These are phyloP conservation scores for Phylloscopus trochilus DNA, from an alignment of 2,113 vertebrate genomes.

Conservation along the genomic window DNA sequence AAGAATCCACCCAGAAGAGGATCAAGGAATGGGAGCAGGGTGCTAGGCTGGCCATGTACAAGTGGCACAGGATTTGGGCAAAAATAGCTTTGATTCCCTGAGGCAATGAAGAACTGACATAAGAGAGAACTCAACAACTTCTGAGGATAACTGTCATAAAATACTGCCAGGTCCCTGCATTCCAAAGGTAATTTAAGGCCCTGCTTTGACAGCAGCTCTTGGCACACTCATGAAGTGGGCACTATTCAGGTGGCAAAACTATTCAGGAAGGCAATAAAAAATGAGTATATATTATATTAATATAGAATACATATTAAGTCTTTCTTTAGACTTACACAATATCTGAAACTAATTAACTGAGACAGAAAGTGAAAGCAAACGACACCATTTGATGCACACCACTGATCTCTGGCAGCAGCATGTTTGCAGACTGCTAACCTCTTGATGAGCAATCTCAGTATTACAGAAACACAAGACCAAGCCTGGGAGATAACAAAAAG, in stretches of 20 bases:
- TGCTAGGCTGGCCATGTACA: not conserved
- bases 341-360: not conserved
- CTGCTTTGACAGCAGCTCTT: not conserved
- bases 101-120: not conserved
- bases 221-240: not conserved
- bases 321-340: not conserved
- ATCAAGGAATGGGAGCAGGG: not conserved
- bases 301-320: no score
- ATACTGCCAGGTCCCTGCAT: not conserved
- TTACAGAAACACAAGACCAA: not conserved
- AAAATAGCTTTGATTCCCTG: not conserved
- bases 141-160: not conserved
- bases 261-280: not conserved
- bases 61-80: not conserved
- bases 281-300: not conserved
- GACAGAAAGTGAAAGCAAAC: not conserved
- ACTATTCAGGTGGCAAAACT: not conserved
- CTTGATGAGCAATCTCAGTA: not conserved
- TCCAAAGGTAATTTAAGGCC: not conserved
- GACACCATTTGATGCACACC: not conserved
- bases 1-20: not conserved
- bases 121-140: not conserved
- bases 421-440: not conserved
- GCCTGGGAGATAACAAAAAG: not conserved
- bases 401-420: not conserved